Evolutionary conservation across 2,888 invertebrate species (phyloP), one percentile per base, ranked within the genome.

Genomic region (Ligdia adustata): DNA sequence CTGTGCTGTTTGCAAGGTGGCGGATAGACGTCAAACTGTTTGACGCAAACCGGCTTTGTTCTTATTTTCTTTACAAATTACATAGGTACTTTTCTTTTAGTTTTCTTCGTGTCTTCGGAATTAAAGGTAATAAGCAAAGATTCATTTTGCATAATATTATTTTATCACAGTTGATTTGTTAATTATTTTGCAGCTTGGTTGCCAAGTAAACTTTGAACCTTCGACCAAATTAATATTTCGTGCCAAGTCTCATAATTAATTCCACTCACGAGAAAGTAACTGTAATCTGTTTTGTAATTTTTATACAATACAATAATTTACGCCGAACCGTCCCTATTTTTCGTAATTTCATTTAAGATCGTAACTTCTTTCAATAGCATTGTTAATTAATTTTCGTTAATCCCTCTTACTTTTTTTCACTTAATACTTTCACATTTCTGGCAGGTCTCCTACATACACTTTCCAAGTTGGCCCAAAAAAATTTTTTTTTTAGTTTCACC

Each of bases 121-220:
- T 5, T 2, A 12, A 33, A 46, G 46, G 46, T 46, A 29, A 4
- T 14, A 11, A n/a, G 3, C 2, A 22, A 22, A n/a, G n/a, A 4
- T 4, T 22, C 3, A 22, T 22, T 2, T 22, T 22, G 1, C n/a
- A n/a, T 7, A 6, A 22, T 7, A n/a, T 2, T 4, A 22, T 7
- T 22, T n/a, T n/a, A n/a, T n/a, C n/a, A n/a, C n/a, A n/a, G n/a
- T n/a, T n/a, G n/a, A n/a, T n/a, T n/a, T n/a, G n/a, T n/a, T n/a
- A n/a, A n/a, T n/a, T n/a, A n/a, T 20, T 33, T 12, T 11, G 9
- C 4, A 15, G 2, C 2, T 22, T 7, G 15, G 29, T 43, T 34
- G n/a, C 34, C 18, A 34, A 28, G 28, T 43, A 35, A 43, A 43
- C 43, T 43, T 43, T 44, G 37, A 31, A 44, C 44, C 31, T 27